Conservation (phyloP, 2,888 invertebrate species). For the Melieria picta region DNA sequence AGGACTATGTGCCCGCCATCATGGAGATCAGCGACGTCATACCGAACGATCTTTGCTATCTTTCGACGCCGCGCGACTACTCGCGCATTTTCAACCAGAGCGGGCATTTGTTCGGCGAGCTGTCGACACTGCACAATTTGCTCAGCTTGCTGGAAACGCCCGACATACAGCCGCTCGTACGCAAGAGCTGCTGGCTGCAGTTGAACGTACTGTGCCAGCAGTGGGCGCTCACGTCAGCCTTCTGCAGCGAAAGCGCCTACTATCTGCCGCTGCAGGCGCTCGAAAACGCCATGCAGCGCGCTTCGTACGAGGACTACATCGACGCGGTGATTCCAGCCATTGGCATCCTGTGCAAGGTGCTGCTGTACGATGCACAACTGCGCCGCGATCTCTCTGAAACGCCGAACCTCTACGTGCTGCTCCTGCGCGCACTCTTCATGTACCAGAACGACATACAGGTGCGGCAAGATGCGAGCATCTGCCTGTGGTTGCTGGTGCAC, state of each 20-base stretch:
- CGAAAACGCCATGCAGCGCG: constrained; percentile 49
- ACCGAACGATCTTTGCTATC: constrained; percentile 53
- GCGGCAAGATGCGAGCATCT: constrained; percentile 52
- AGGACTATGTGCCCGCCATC: constrained; percentile 49
- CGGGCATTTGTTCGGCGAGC: constrained; percentile 23
- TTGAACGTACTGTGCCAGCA: constrained; percentile 58
- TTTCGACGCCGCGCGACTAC: constrained; percentile 48
- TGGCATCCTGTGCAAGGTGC: constrained; percentile 55
- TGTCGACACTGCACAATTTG: constrained; percentile 48
- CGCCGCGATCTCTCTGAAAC: constrained; percentile 52
- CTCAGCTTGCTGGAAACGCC: constrained; percentile 53
- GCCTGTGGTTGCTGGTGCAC: constrained; percentile 57
- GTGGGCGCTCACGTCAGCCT: constrained; percentile 46
- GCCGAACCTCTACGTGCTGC: constrained; percentile 51
- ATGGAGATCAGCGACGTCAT: constrained; percentile 51
- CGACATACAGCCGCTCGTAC: constrained; percentile 56
- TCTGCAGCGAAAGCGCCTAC: constrained; percentile 50
- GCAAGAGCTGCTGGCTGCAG: constrained; percentile 59
- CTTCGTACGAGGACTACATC: constrained; percentile 46
- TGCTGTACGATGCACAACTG: constrained; percentile 50
- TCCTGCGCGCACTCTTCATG: constrained; percentile 56
- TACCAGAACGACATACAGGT: constrained; percentile 51
- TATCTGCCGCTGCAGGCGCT: constrained; percentile 50
- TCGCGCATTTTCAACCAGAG: constrained; percentile 49
- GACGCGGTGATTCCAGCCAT: constrained; percentile 55